A percentile compares a stretch with the other conserved stretches of the same genome.
phyloP scores from a whole-genome alignment of 1,140 invertebrate genomes.

The Maniola jurtina region DNA sequence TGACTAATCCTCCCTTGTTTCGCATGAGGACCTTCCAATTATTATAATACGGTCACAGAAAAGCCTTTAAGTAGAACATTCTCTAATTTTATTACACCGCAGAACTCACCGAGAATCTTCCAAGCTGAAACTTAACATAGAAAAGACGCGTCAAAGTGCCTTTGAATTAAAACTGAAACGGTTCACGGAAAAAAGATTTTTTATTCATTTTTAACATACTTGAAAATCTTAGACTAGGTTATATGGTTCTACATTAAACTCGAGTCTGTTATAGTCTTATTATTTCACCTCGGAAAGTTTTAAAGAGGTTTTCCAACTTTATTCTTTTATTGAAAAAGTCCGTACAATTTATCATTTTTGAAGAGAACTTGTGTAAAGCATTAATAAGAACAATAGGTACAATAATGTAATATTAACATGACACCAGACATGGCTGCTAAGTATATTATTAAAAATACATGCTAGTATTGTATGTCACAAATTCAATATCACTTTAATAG shows the following conservation, averaged over 20 bases:
- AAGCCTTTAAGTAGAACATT: conserved; percentile 53
- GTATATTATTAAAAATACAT: too few species aligned
- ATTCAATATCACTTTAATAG: too few species aligned
- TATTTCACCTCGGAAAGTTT: neutral
- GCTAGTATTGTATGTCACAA: too few species aligned
- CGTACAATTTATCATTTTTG: neutral
- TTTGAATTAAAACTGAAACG: conserved; percentile 29
- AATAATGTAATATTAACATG: too few species aligned
- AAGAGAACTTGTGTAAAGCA: neutral
- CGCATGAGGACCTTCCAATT: conserved; percentile 36
- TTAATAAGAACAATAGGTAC: too few species aligned
- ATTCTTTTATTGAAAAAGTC: conserved; percentile 5
- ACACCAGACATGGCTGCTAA: too few species aligned
- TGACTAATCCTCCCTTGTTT: conserved; percentile 21
- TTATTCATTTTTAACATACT: conserved; percentile 11
- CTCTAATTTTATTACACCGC: conserved; percentile 51
- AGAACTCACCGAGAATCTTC: conserved; percentile 28
- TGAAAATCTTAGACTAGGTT: neutral
- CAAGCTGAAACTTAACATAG: conserved; percentile 26
- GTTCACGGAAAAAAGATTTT: conserved; percentile 19
- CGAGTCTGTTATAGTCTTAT: neutral
- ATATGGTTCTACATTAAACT: neutral
- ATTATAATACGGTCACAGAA: conserved; percentile 49
- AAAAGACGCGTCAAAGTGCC: conserved; percentile 29
- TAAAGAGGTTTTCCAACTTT: neutral